Evolutionary conservation across 2,797 vertebrate species (phyloP).

Genomic region (Enteromius fasciolatus): DNA sequence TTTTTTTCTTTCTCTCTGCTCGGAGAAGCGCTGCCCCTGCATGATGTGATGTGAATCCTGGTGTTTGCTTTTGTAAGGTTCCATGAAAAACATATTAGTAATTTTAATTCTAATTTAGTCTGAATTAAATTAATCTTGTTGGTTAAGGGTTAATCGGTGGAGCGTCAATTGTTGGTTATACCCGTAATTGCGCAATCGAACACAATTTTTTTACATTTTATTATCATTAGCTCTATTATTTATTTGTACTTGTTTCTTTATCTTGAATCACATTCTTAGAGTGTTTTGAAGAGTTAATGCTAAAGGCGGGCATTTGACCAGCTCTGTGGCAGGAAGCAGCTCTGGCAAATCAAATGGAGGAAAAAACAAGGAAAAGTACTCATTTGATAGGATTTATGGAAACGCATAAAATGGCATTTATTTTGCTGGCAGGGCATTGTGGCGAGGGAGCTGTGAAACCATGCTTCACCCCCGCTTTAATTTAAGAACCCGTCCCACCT

Average conservation of each 20-base stretch:
- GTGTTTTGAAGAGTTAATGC: slow-evolving; percentile 58
- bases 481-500: slow-evolving; percentile 62
- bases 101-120: no score
- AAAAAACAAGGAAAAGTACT: slow-evolving; percentile 68
- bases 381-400: slow-evolving; percentile 80
- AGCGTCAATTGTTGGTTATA: no score
- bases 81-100: no score
- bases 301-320: slow-evolving; percentile 64
- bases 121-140: no score
- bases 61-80: no score
- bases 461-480: slow-evolving; percentile 58
- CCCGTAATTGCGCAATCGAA: no score
- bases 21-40: no score
- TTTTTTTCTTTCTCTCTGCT: no score
- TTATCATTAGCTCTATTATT: no score
- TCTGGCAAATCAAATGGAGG: slow-evolving; percentile 64
- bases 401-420: slow-evolving; percentile 75
- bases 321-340: slow-evolving; percentile 65
- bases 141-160: no score
- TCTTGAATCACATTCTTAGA: slow-evolving; percentile 20
- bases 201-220: no score
- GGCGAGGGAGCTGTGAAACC: slow-evolving; percentile 69
- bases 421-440: slow-evolving; percentile 69
- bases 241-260: neutral
- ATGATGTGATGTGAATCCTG: no score